Evolutionary conservation across 2,888 invertebrate genomes (phyloP).

Genomic region (Thera obeliscata): DNA sequence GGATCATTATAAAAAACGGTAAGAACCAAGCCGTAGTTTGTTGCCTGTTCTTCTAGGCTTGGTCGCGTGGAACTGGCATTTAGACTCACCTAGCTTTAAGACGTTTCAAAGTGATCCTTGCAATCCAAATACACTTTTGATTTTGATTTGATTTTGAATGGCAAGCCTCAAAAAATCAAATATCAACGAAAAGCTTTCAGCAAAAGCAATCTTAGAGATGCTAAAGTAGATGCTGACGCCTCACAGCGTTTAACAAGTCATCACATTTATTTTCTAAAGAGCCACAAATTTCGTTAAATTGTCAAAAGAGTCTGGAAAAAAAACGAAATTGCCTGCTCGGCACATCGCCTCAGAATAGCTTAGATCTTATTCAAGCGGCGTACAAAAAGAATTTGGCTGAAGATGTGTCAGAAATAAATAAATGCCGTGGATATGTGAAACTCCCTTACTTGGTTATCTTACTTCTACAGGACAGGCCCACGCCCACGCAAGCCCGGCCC

Average conservation of each 20-base stretch:
- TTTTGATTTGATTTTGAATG: too few relatives aligned
- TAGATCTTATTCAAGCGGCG: constrained; percentile 26
- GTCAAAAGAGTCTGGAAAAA: constrained; percentile 10
- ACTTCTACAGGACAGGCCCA: too few relatives aligned
- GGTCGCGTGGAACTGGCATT: too few relatives aligned
- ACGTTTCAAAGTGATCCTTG: too few relatives aligned
- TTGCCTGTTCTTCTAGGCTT: too few relatives aligned
- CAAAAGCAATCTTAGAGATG: background rate
- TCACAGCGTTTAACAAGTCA: constrained; percentile 6
- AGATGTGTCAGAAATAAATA: constrained; percentile 10
- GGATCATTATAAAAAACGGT: too few relatives aligned
- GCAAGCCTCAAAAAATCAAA: too few relatives aligned
- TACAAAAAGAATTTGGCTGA: constrained; percentile 27
- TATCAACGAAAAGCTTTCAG: too few relatives aligned
- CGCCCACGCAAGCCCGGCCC: too few relatives aligned
- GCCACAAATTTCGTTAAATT: constrained; percentile 7
- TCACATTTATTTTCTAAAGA: constrained; percentile 9
- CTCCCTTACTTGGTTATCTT: background rate
- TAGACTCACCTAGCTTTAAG: too few relatives aligned
- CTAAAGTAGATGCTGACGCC: background rate
- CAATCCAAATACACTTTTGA: too few relatives aligned
- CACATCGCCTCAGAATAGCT: constrained; percentile 24
- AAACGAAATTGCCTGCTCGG: constrained; percentile 17
- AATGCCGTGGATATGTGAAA: constrained; percentile 2
- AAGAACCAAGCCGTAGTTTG: too few relatives aligned